phyloP scores from a whole-genome alignment of 2,113 vertebrate species.

The Podarcis cretensis region DNA sequence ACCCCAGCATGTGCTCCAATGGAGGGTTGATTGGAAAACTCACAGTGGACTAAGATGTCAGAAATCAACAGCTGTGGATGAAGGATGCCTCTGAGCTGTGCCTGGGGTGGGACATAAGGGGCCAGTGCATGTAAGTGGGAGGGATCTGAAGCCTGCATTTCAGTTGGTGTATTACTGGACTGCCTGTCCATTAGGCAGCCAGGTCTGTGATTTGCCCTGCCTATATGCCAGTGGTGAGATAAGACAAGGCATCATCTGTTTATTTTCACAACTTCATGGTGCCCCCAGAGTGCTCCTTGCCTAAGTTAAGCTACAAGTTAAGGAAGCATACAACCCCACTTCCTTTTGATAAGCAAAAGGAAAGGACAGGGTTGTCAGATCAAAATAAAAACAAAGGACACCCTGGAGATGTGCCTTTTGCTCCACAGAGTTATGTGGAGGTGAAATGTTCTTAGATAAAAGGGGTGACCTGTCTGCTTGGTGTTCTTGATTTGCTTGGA shows the following conservation, averaged over 20 bases:
- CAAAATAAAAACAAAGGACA: neutral
- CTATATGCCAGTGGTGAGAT: neutral
- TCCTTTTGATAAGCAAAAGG: neutral
- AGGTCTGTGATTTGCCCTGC: neutral
- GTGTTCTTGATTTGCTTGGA: neutral
- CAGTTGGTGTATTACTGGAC: neutral
- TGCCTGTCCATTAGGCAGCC: neutral
- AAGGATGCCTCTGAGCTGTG: conserved; percentile 6
- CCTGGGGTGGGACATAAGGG: neutral
- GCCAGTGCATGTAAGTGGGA: neutral
- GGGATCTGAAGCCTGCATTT: neutral
- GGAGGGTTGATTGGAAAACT: neutral
- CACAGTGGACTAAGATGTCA: neutral
- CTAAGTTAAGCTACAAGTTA: neutral
- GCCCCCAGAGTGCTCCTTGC: neutral
- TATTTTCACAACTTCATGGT: neutral
- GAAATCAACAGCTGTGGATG: neutral
- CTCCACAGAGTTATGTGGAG: neutral
- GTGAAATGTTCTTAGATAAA: neutral
- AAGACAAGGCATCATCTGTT: neutral
- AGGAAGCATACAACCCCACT: neutral
- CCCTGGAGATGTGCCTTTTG: neutral
- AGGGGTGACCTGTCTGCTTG: neutral
- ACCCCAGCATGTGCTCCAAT: neutral
- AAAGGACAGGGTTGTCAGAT: neutral